A percentile compares a stretch with the other conserved stretches of the same genome.
Evolutionary conservation across 2,888 invertebrate species (phyloP).

Genomic region (Meteorus cinctellus): DNA sequence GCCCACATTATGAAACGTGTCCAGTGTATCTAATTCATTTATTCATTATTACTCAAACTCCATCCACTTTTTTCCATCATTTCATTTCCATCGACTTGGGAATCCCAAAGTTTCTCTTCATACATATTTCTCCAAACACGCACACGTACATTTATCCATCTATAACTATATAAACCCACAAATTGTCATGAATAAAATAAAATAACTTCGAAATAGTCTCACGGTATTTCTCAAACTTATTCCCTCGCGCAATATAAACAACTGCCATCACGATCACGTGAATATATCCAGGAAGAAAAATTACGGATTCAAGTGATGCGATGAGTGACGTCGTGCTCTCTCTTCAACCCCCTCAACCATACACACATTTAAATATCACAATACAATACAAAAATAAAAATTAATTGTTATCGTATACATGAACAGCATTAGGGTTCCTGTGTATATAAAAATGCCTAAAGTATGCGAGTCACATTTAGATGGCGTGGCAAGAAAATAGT

Average conservation of each 20-base stretch:
- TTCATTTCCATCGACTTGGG: background rate
- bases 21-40: slow-evolving; percentile 10
- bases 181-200: slow-evolving; percentile 3
- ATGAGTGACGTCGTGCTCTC: background rate
- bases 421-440: background rate
- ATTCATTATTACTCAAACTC: background rate
- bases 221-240: slow-evolving; percentile 21
- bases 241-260: background rate
- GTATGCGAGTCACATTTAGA: slow-evolving; percentile 48
- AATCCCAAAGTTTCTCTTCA: slow-evolving; percentile 19
- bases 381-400: background rate
- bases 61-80: background rate
- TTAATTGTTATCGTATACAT: slow-evolving; percentile 27
- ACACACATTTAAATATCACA: background rate
- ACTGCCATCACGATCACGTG: background rate
- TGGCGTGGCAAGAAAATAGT: slow-evolving; percentile 25
- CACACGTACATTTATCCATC: background rate
- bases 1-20: slow-evolving; percentile 16
- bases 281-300: slow-evolving; percentile 21
- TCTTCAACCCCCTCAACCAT: slow-evolving; percentile 9
- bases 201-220: slow-evolving; percentile 11
- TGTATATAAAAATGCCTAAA: background rate
- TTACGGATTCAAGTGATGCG: slow-evolving; percentile 25
- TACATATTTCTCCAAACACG: background rate
- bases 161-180: background rate